Conservation (phyloP, 1,140 invertebrate species). For the Tetragonula clypearis region DNA sequence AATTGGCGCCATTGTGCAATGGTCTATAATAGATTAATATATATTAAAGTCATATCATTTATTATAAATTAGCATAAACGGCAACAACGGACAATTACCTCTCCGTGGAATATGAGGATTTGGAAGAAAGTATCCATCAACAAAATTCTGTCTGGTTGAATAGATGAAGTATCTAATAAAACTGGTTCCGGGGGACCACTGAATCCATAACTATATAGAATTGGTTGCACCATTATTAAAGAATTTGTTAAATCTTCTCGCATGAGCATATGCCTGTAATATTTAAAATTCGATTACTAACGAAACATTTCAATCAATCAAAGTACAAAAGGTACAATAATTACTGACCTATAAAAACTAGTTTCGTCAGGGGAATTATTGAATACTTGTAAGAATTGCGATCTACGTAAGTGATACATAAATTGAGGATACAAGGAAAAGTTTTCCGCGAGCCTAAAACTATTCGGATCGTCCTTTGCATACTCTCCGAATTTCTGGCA, state of each 20-base stretch:
- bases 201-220: conserved; percentile 99
- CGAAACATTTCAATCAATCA: neutral
- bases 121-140: conserved; percentile 99
- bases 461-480: conserved; percentile 97
- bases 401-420: conserved; percentile 99
- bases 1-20: conserved; percentile 98
- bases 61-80: neutral
- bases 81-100: conserved; percentile 83
- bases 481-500: conserved; percentile 99
- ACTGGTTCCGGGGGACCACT: conserved; percentile 99
- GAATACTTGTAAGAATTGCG: conserved; percentile 99
- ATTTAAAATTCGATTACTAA: conserved; percentile 43
- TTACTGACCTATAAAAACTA: conserved; percentile 95
- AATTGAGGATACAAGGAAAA: conserved; percentile 99
- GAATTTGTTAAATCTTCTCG: conserved; percentile 98
- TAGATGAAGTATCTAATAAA: conserved; percentile 97
- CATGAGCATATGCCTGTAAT: conserved; percentile 96
- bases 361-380: conserved; percentile 99
- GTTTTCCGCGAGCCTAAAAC: conserved; percentile 97
- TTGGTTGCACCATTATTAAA: conserved; percentile 99
- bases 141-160: conserved; percentile 97
- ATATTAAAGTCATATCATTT: neutral
- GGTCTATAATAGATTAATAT: conserved; percentile 84
- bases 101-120: conserved; percentile 99
- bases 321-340: neutral